Conservation (phyloP, 1,140 invertebrate species). For the Acromyrmex heyeri region DNA sequence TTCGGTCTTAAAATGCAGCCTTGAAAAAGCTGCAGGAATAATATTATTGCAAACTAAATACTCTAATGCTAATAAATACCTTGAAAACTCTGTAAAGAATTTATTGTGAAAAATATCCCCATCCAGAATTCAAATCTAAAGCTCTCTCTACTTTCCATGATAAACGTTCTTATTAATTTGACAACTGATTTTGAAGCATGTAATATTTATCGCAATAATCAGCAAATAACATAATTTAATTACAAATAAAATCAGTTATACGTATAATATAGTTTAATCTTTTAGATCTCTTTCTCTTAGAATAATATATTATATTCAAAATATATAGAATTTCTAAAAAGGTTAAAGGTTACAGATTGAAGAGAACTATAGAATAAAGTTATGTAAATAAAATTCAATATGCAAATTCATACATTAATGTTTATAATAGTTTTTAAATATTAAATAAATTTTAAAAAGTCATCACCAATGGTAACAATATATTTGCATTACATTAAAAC, state of each 20-base stretch:
- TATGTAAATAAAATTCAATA: background rate
- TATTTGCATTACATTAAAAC: background rate
- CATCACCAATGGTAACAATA: background rate
- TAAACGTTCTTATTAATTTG: too few species aligned
- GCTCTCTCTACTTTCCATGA: too few species aligned
- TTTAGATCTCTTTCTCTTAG: too few species aligned
- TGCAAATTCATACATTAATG: background rate
- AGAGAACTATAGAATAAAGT: background rate
- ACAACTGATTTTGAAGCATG: too few species aligned
- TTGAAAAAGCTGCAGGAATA: too few species aligned
- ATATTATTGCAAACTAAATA: too few species aligned
- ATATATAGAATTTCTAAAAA: background rate
- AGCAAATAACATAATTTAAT: background rate
- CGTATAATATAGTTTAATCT: conserved; percentile 7
- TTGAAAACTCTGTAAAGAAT: too few species aligned
- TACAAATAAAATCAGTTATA: background rate
- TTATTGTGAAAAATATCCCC: too few species aligned
- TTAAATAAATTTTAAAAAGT: background rate
- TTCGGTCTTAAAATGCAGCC: too few species aligned
- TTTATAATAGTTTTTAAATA: background rate
- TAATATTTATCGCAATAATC: too few species aligned
- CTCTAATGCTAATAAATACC: too few species aligned
- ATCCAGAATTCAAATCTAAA: too few species aligned
- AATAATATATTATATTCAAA: background rate
- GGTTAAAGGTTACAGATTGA: background rate